Conservation (phyloP, 2,797 vertebrate species). For the Pipistrellus kuhlii region DNA sequence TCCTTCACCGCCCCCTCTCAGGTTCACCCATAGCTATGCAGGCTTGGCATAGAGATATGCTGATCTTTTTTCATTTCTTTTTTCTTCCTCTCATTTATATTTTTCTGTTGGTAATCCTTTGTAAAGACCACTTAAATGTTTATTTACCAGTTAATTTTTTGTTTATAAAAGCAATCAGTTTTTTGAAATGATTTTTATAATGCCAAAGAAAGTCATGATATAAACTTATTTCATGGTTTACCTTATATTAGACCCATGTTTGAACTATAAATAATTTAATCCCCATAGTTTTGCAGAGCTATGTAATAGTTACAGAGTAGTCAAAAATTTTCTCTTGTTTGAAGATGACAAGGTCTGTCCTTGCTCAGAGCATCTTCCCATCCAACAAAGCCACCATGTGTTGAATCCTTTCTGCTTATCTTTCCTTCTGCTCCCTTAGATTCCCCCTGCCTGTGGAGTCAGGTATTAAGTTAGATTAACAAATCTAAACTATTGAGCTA, state of each 20-base stretch:
- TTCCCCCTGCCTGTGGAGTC: not conserved
- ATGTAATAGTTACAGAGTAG: not conserved
- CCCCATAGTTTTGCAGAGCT: not conserved
- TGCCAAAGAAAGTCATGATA: not conserved
- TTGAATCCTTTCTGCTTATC: constrained; percentile 11
- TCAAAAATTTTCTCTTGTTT: not conserved
- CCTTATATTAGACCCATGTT: not conserved
- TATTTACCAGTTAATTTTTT: not conserved
- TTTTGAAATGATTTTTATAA: not conserved
- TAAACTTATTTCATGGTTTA: not conserved
- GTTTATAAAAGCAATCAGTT: not conserved
- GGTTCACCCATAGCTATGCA: no score
- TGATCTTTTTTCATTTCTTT: not conserved
- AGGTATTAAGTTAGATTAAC: constrained; percentile 52
- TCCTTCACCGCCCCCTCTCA: no score
- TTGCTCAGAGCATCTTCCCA: not conserved
- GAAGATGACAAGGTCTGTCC: not conserved
- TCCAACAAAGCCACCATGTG: not conserved
- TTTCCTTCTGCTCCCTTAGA: constrained; percentile 30
- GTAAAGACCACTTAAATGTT: not conserved
- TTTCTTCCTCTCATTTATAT: not conserved
- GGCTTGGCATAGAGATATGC: not conserved
- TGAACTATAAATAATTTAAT: not conserved
- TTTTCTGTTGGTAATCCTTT: not conserved
- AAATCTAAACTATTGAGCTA: constrained; percentile 47